Percentiles rank a stretch among this genome's conserved stretches.
phyloP scores from a whole-genome alignment of 2,113 vertebrate species.

The Labeo rohita region DNA sequence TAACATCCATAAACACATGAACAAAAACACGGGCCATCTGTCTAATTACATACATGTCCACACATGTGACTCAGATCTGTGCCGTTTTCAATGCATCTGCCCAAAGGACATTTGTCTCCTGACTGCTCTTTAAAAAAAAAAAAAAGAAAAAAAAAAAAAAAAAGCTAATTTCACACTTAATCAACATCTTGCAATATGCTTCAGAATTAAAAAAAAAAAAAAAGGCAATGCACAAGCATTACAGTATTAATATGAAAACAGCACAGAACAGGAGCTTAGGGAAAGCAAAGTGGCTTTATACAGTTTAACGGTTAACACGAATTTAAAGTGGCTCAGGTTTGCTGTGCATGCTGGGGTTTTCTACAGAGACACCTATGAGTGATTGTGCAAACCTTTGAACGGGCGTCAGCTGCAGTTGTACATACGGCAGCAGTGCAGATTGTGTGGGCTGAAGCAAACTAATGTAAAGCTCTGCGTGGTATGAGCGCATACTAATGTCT shows the following conservation, averaged over 20 bases:
- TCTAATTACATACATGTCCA: constrained; percentile 63
- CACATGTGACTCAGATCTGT: constrained; percentile 63
- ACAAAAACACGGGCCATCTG: constrained; percentile 53
- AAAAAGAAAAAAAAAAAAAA: constrained; percentile 30
- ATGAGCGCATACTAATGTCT: not conserved
- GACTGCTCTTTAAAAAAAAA: constrained; percentile 56
- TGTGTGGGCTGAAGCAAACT: not conserved
- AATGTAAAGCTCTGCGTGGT: not conserved
- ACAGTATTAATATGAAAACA: constrained; percentile 17
- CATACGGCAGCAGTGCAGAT: not conserved
- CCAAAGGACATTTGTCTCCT: constrained; percentile 55
- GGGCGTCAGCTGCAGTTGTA: not conserved
- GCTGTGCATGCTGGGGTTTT: not conserved
- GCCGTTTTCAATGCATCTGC: constrained; percentile 53
- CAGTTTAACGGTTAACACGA: not conserved
- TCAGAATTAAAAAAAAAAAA: constrained; percentile 2
- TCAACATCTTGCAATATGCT: constrained; percentile 27
- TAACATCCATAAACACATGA: constrained; percentile 49
- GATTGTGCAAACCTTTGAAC: not conserved
- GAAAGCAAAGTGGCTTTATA: not conserved
- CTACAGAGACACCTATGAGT: not conserved
- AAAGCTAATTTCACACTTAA: constrained; percentile 50
- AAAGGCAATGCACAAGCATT: constrained; percentile 5
- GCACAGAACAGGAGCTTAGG: constrained; percentile 14
- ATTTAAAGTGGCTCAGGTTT: not conserved